phyloP scores from a whole-genome alignment of 53 echinoderm and acorn worm species.

The Temnopleurus reevesii region DNA sequence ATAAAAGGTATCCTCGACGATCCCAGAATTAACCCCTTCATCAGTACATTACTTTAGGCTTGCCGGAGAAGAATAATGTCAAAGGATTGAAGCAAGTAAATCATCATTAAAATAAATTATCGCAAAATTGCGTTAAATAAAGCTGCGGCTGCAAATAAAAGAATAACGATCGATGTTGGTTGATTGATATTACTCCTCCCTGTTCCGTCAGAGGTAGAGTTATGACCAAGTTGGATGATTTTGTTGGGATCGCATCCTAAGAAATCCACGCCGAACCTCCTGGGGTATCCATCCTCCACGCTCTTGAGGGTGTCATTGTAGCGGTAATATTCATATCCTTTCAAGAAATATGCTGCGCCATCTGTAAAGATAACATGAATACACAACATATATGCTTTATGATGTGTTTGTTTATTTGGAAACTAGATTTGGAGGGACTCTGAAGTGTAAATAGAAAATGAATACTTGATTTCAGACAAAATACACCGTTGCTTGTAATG shows the following conservation, averaged over 20 bases:
- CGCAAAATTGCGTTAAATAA: not conserved
- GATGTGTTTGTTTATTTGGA: too few relatives aligned
- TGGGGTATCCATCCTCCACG: conserved; percentile 70
- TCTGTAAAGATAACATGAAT: conserved; percentile 3
- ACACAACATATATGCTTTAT: too few relatives aligned
- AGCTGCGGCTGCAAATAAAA: not conserved
- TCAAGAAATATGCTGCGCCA: conserved; percentile 78
- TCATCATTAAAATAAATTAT: not conserved
- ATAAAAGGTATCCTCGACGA: too few relatives aligned
- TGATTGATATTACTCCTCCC: not conserved
- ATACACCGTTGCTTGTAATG: too few relatives aligned
- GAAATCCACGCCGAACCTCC: conserved; percentile 73
- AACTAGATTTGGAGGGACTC: too few relatives aligned
- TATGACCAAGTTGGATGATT: conserved; percentile 7
- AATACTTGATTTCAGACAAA: too few relatives aligned
- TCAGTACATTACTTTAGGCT: too few relatives aligned
- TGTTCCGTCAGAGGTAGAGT: not conserved
- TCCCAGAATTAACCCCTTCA: too few relatives aligned
- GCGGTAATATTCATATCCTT: conserved; percentile 81
- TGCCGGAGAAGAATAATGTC: too few relatives aligned
- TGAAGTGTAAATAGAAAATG: too few relatives aligned
- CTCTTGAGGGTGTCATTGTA: conserved; percentile 69
- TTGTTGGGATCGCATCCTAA: conserved; percentile 70
- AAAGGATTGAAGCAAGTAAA: too few relatives aligned
- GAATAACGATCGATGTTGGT: not conserved